Base-by-base conservation (phyloP, 2,888 invertebrate genomes). In the Drosophila recens region DNA sequence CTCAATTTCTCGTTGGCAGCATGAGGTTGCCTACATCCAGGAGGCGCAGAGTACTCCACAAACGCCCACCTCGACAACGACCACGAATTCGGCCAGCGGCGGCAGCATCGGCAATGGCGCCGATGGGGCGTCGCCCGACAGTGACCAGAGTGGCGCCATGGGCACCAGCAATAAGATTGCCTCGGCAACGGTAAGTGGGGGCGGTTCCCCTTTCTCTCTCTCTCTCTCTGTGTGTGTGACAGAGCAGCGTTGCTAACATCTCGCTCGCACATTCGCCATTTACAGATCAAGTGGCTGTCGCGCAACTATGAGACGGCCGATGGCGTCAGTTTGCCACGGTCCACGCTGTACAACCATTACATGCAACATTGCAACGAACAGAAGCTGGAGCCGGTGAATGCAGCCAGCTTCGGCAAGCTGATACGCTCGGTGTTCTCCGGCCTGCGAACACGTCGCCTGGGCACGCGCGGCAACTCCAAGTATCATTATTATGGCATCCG, bases 401-500 rank as follows among this genome's bases (percentile, higher is more conserved):
- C 99, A 42, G 99, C 99, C 9, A 99, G 98, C 38, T 99, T 99
- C 94, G 99, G 99, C 73, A 99, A 99, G 93, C 95, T 99, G 45
- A 99, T 99, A 90, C 96, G 99, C 69, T 98, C 99, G 3, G 99
- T 99, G 72, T 99, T 99, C 94, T 94, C 98, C 82, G 99, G 99
- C 17, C 94, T 99, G 87, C 94, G 98, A 75, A 99, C 99, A 15
- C 94, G 98, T 82, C 95, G 99, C 61, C 94, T 99, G 49, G 99
- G 99, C 75, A 99, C 99, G 3, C 95, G 97, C 87, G 99, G 99
- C 38, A 99, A 99, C 93, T 99, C 98, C 33, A 99, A 99, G 93
- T 99, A 99, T 93, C 99, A 99, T 94, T 99, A 99, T 93, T 99
- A 99, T 94, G 99, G 99, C n/a, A 99, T 99, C 80, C 95, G 99